Evolutionary conservation across 1,140 invertebrate genomes (phyloP), one percentile per base, ranked within the genome.

Genomic region (Palaemon carinicauda): DNA sequence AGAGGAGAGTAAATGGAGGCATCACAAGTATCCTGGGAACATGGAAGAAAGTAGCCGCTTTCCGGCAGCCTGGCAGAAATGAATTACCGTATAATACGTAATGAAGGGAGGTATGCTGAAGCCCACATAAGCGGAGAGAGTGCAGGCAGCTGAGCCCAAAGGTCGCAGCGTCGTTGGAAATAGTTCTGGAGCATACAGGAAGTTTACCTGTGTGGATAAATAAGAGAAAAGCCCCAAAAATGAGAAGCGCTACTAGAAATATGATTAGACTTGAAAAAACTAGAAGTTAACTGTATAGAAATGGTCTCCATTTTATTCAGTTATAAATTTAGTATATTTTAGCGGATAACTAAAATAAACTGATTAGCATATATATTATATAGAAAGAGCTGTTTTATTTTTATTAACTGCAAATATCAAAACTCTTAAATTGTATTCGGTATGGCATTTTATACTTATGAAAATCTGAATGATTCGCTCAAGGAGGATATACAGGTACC

Each of bases 71-170:
- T 41, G 41, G 7, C 41, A 9, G 33, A 9, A 9, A 41, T 41
- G 9, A 3, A 65, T 82, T 41, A 82, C 80, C 60, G 73, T 65
- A 51, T 82, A 82, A 29, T 82, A 41, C n/a, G 80, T 82, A 31
- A 82, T 33, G 51, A 74, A 74, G 50, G 80, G 80, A 0, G 80
- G 69, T 0, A 74, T 41, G 51, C 33, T 24, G 80, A 74, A 82
- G 21, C 80, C 80, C 1, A 74, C 4, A 29, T 74, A 31, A 14
- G 69, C 80, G n/a, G 80, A 41, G 15, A 82, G 21, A 24, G 27
- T 33, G 27, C 80, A 82, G 21, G 21, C 24, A 52, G 80, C 60
- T 12, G 80, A 54, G 0, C 80, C 80, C 80, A 65, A 82, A 1
- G 80, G 80, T 5, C 80, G 41, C 7, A 82, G 24, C 69, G 80